Base-by-base conservation (phyloP, 2,888 invertebrate species). In the Pediacus dermestoides region DNA sequence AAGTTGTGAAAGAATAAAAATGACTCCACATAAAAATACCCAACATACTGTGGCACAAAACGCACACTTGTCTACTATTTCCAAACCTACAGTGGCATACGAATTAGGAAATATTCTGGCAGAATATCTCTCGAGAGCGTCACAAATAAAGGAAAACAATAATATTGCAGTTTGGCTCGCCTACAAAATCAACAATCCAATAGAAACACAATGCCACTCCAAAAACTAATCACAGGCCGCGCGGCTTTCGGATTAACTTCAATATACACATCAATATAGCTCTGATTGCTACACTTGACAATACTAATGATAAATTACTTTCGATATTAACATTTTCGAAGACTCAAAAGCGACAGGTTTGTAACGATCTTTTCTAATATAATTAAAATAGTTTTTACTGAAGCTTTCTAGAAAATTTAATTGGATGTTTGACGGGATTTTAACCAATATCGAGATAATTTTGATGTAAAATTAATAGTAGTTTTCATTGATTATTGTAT, bases 1-100 rank as follows among this genome's bases (percentile, higher is more conserved):
- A 50, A 54, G 52, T 48, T 39, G 44, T 48, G 48, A 44, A 55
- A 44, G 55, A 54, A 60, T 59, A 59, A 60, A 59, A 59, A 58
- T 58, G 51, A 48, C 50, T 51, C 32, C 50, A 53, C 58, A 58
- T 57, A 59, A 59, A 59, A 55, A 53, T 52, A 52, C 48, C 52
- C 46, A 44, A 48, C 50, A 46, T 48, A 50, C 50, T 46, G 48
- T 48, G 10, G 9, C 52, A 50, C 48, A 46, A 34, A 44, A 48
- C 46, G 48, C 51, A 51, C 50, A 51, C 45, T 53, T 47, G 52
- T 48, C 52, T 56, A 46, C 44, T 42, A 44, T 48, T 46, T 44
- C 36, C 30, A 42, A 22, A 39, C 33, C 39, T 31, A 37, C 39
- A 32, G 30, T 16, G 35, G 57, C 53, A 57, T 57, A 57, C 57